Evolutionary conservation across 2,888 invertebrate species (phyloP), one percentile per base, ranked within the genome.

Genomic region (Lissonota sp.): DNA sequence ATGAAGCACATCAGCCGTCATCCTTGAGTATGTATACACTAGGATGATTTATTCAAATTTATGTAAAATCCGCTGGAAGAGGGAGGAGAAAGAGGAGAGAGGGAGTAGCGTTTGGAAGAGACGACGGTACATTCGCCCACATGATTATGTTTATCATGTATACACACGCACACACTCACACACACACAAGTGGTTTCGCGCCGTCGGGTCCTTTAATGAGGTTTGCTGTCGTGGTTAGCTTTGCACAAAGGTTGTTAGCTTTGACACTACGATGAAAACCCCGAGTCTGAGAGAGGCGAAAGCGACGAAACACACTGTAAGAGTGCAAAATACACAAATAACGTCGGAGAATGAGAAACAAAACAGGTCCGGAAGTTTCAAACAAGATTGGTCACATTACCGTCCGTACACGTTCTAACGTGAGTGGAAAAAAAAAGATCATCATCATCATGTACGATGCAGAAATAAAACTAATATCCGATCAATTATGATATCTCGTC

Each of bases 201-300:
- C 76, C 62, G 72, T 62, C 72, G 63, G 71, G 42, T 72, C 64
- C 77, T 81, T 55, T 81, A 81, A 81, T 74, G 73, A 81, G 70
- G 58, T 81, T 81, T 78, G 53, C 16, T 66, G 53, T 77, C 60
- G 74, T 66, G 81, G 81, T 81, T 70, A 66, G 49, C 64, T 60
- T 40, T 12, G 12, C 60, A 70, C 77, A 78, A 70, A 74, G 73
- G 70, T 55, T 49, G 70, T 70, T 70, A 60, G 73, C 81, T 78
- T 70, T 74, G 77, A 69, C 73, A 64, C 75, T 64, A 70, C 26
- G 7, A 39, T 14, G 53, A 49, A 57, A 66, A 58, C 39, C 6
- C 16, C 14, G 44, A 39, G 57, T 10, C 1, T n/a, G 49, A 60
- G 55, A 51, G 55, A 51, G 53, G 53, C 16, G 37, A 10, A 44